These are phyloP conservation scores for Parnassius smintheus DNA, from an alignment of 2,888 invertebrate genomes.

Conservation along the genomic window DNA sequence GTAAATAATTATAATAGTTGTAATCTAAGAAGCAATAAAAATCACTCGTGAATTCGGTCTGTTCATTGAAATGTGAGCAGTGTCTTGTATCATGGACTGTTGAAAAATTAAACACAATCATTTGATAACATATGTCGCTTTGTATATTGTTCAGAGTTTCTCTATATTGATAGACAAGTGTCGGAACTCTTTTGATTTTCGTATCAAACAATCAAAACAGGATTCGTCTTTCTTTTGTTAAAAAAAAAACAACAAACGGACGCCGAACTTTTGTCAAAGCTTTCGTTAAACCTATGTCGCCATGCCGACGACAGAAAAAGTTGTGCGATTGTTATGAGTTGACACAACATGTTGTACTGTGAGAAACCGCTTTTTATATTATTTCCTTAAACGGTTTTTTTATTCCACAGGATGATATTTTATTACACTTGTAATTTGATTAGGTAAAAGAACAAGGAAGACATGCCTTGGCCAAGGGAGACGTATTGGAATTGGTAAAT, in stretches of 20 bases:
- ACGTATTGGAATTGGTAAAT: too few species aligned
- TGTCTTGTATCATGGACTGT: slow-evolving; percentile 6
- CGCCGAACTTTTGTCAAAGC: slow-evolving; percentile 62
- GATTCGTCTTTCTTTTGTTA: slow-evolving; percentile 51
- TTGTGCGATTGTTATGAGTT: slow-evolving; percentile 39
- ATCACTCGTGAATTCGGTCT: slow-evolving; percentile 13
- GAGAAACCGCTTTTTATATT: slow-evolving; percentile 49
- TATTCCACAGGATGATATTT: slow-evolving; percentile 18
- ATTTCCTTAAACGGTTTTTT: slow-evolving; percentile 29
- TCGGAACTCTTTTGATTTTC: slow-evolving; percentile 53
- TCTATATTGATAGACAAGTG: slow-evolving; percentile 55
- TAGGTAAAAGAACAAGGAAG: slow-evolving; percentile 3
- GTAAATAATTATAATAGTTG: too few species aligned
- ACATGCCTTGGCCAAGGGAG: too few species aligned
- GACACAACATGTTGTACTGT: slow-evolving; percentile 55
- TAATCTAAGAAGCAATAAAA: background rate
- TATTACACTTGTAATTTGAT: slow-evolving; percentile 25
- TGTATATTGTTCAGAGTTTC: slow-evolving; percentile 46
- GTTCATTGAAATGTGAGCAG: slow-evolving; percentile 17
- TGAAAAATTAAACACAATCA: slow-evolving; percentile 10
- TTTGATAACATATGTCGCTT: slow-evolving; percentile 46
- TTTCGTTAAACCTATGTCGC: slow-evolving; percentile 46
- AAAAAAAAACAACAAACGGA: slow-evolving; percentile 40
- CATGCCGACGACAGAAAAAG: slow-evolving; percentile 55
- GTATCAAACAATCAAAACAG: slow-evolving; percentile 73